Percentiles rank a stretch among this genome's conserved stretches.
phyloP scores from a whole-genome alignment of 1,140 invertebrate species.

The Spodoptera frugiperda region DNA sequence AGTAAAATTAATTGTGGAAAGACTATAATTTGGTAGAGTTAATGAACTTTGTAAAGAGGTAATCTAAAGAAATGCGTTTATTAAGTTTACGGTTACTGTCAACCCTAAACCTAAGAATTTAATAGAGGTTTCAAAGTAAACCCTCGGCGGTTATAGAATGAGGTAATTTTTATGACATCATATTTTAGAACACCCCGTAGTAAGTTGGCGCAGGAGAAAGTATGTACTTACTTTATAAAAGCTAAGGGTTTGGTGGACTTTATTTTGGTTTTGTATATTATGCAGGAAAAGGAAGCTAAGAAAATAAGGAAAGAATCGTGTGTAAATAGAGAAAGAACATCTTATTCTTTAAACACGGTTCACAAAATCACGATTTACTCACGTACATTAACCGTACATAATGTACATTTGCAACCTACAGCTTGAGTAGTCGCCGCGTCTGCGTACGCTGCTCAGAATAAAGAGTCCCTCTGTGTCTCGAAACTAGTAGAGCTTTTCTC shows the following conservation, averaged over 20 bases:
- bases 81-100: slow-evolving; percentile 37
- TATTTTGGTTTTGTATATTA: slow-evolving; percentile 6
- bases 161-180: slow-evolving; percentile 65
- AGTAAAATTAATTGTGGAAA: slow-evolving; percentile 45
- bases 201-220: slow-evolving; percentile 12
- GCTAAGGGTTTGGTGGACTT: slow-evolving; percentile 14
- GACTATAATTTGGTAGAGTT: slow-evolving; percentile 44
- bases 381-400: too few relatives aligned
- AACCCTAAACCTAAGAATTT: slow-evolving; percentile 45
- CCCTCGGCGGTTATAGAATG: slow-evolving; percentile 37
- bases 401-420: too few relatives aligned
- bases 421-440: too few relatives aligned
- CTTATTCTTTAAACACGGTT: too few relatives aligned
- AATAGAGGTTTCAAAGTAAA: slow-evolving; percentile 27
- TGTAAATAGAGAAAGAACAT: too few relatives aligned
- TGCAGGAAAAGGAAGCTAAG: background rate
- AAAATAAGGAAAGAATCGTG: too few relatives aligned
- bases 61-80: slow-evolving; percentile 45
- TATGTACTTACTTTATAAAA: slow-evolving; percentile 25
- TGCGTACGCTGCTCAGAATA: too few relatives aligned
- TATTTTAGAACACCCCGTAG: slow-evolving; percentile 46
- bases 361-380: too few relatives aligned
- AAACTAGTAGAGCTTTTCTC: too few relatives aligned
- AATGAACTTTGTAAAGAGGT: slow-evolving; percentile 49
- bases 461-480: too few relatives aligned